phyloP scores from a whole-genome alignment of 2,888 invertebrate species.

The Eumacrocentrus americanus region DNA sequence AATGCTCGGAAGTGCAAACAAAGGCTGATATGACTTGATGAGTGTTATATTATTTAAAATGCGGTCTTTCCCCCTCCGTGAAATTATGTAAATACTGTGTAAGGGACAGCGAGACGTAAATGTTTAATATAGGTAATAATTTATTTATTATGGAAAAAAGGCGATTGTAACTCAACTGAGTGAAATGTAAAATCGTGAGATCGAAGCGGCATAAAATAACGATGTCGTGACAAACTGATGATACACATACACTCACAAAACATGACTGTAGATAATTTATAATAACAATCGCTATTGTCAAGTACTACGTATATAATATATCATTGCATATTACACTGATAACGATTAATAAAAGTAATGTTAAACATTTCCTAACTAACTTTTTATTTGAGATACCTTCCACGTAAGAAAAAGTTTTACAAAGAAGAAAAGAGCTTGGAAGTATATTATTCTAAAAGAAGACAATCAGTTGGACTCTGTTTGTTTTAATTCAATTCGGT shows the following conservation, averaged over 20 bases:
- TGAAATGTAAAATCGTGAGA: too few relatives aligned
- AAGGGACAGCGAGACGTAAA: conserved; percentile 43
- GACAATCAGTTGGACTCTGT: too few relatives aligned
- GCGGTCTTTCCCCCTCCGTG: conserved; percentile 36
- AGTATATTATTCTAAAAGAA: too few relatives aligned
- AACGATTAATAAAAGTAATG: conserved; percentile 59
- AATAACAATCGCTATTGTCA: conserved; percentile 59
- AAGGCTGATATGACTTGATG: conserved; percentile 33
- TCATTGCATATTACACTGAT: conserved; percentile 56
- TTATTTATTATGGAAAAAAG: conserved; percentile 54
- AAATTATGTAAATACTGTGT: conserved; percentile 54
- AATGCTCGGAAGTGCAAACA: conserved; percentile 36
- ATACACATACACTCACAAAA: conserved; percentile 43
- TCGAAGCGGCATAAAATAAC: too few relatives aligned
- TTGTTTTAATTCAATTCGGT: too few relatives aligned
- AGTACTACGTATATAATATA: conserved; percentile 53
- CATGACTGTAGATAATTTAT: conserved; percentile 60
- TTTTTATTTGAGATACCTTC: neutral
- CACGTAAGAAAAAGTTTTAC: too few relatives aligned
- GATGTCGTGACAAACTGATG: conserved; percentile 27
- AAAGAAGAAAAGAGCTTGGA: too few relatives aligned
- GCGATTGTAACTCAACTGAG: conserved; percentile 18
- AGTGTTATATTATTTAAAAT: conserved; percentile 39
- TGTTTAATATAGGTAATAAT: conserved; percentile 57
- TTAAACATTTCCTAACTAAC: conserved; percentile 46